Evolutionary conservation across 1,140 invertebrate genomes (phyloP), one percentile per base, ranked within the genome.

Genomic region (Drosophila murphyi): DNA sequence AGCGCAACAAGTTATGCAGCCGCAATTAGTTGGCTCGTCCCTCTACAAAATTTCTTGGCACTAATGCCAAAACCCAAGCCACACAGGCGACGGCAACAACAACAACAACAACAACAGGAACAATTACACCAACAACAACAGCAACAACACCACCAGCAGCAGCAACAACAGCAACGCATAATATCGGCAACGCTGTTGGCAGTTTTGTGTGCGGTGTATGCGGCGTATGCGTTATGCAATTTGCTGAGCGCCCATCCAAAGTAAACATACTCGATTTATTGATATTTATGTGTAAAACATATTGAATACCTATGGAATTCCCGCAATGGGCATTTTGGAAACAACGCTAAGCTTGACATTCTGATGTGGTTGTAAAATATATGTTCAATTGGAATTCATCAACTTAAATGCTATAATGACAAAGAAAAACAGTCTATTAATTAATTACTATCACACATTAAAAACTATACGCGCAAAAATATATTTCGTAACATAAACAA

Each of bases 1-100:
- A 77, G 83, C 80, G 83, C 83, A 87, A 87, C 83, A 87, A 87
- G 83, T 87, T 87, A 88, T 87, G 83, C 78, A 78, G 83, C 83
- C 83, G 80, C 83, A 87, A 87, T 87, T 87, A 87, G 83, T 88
- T 88, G 83, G 72, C 76, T 80, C 71, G 59, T 71, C 72, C 79
- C 76, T 77, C 83, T 55, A 60, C 76, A 69, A 83, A 87, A 87
- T 87, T 87, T 87, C 83, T 87, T 87, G 83, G 83, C 83, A 87
- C 80, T 77, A 83, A 82, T 83, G 83, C 83, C 83, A 87, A 75
- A 88, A 87, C 83, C 76, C 69, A 80, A 82, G 76, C 80, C 83
- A 78, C 68, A 83, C 78, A 78, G 69, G 43, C 72, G 43, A 74
- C 51, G 41, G 56, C 35, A 32, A 50, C 54, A 60, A 50, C 72